phyloP scores from a whole-genome alignment of 2,113 vertebrate species.

The Eidolon helvum region DNA sequence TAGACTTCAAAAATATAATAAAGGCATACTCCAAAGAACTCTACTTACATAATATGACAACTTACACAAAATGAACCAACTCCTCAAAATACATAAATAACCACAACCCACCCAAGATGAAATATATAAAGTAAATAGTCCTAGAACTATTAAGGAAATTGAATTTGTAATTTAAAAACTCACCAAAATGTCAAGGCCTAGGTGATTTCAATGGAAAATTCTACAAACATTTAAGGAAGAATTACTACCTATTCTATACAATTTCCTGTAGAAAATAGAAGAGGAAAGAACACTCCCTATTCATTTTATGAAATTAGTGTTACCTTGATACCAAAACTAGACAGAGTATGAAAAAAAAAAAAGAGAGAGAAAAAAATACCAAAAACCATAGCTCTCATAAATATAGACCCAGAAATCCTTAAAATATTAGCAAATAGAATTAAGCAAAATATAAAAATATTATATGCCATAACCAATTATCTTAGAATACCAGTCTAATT shows the following conservation, averaged over 20 bases:
- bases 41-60: not conserved
- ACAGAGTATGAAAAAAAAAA: not conserved
- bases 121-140: not conserved
- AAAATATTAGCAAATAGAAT: not conserved
- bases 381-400: not conserved
- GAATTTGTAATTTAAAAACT: slow-evolving; percentile 40
- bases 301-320: not conserved
- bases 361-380: not conserved
- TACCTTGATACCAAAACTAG: not conserved
- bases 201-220: slow-evolving; percentile 14
- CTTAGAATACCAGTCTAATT: not conserved
- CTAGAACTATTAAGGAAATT: slow-evolving; percentile 1
- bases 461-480: not conserved
- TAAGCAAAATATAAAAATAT: not conserved
- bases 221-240: not conserved
- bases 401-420: not conserved
- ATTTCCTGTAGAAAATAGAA: not conserved
- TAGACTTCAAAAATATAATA: not conserved
- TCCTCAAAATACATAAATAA: not conserved
- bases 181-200: not conserved
- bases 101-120: not conserved
- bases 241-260: not conserved
- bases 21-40: not conserved
- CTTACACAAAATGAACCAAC: not conserved
- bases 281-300: not conserved